phyloP scores from a whole-genome alignment of 2,888 invertebrate species.

The Dioctria rufipes region DNA sequence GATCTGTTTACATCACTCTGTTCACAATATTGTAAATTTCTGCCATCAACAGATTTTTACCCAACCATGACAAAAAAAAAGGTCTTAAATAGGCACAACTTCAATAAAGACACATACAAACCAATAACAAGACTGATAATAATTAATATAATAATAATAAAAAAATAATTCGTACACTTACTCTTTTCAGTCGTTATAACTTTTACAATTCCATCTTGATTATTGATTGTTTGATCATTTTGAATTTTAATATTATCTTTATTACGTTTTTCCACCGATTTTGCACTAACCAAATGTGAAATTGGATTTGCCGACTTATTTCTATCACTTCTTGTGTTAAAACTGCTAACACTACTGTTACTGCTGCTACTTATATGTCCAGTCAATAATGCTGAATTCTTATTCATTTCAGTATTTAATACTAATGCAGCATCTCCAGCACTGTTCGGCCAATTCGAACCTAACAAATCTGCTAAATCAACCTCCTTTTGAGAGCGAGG shows the following conservation, averaged over 20 bases:
- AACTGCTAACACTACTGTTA: conserved; percentile 61
- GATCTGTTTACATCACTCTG: too few relatives aligned
- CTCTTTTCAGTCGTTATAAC: conserved; percentile 45
- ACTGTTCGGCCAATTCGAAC: conserved; percentile 67
- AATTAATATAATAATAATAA: too few relatives aligned
- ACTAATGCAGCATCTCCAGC: conserved; percentile 68
- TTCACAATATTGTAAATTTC: too few relatives aligned
- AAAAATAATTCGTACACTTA: conserved; percentile 28
- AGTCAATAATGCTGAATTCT: conserved; percentile 22
- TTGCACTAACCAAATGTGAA: conserved; percentile 72
- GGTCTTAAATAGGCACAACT: too few relatives aligned
- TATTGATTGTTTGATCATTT: conserved; percentile 4
- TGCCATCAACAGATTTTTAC: too few relatives aligned
- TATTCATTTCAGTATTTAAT: conserved; percentile 63
- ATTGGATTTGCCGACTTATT: conserved; percentile 76
- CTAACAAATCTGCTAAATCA: conserved; percentile 67
- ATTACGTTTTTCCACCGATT: conserved; percentile 59
- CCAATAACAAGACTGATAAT: too few relatives aligned
- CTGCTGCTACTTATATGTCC: conserved; percentile 60
- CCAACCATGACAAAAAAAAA: too few relatives aligned
- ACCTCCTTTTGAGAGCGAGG: conserved; percentile 64
- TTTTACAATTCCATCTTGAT: neutral
- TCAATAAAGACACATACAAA: too few relatives aligned
- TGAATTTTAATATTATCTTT: conserved; percentile 52
- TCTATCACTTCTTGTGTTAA: conserved; percentile 68